A percentile compares a stretch with the other conserved stretches of the same genome.
phyloP scores from a whole-genome alignment of 1,140 invertebrate genomes.

The Drosophila melanogaster region DNA sequence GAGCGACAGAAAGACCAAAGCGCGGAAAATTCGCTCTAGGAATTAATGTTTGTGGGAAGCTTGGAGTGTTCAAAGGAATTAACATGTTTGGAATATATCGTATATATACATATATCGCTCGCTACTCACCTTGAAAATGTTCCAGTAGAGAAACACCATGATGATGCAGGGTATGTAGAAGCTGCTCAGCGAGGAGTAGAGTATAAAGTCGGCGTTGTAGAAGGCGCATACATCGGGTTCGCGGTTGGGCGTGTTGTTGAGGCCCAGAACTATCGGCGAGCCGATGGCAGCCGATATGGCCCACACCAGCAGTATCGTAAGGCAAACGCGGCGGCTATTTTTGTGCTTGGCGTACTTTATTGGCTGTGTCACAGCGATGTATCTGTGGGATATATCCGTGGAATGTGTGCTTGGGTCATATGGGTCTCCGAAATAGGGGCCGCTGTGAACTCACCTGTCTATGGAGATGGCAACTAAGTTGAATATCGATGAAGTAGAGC shows the following conservation, averaged over 20 bases:
- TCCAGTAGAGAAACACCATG: slow-evolving; percentile 99
- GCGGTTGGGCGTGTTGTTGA: slow-evolving; percentile 94
- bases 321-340: slow-evolving; percentile 96
- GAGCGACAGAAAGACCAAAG: not conserved
- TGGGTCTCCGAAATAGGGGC: no score
- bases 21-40: not conserved
- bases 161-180: slow-evolving; percentile 99
- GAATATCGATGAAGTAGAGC: slow-evolving; percentile 99
- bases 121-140: slow-evolving; percentile 95
- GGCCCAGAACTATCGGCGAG: slow-evolving; percentile 97
- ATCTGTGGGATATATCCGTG: slow-evolving; percentile 88
- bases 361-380: slow-evolving; percentile 99
- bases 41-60: not conserved
- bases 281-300: slow-evolving; percentile 97
- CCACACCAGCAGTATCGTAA: slow-evolving; percentile 99
- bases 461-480: slow-evolving; percentile 99
- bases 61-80: no score
- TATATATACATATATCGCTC: no score
- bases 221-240: slow-evolving; percentile 94
- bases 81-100: no score
- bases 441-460: slow-evolving; percentile 92
- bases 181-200: slow-evolving; percentile 98
- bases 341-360: slow-evolving; percentile 99
- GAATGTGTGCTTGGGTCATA: no score
- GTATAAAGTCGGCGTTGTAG: slow-evolving; percentile 99